phyloP scores from a whole-genome alignment of 2,888 invertebrate genomes.

The Lasioglossum oenotherae region DNA sequence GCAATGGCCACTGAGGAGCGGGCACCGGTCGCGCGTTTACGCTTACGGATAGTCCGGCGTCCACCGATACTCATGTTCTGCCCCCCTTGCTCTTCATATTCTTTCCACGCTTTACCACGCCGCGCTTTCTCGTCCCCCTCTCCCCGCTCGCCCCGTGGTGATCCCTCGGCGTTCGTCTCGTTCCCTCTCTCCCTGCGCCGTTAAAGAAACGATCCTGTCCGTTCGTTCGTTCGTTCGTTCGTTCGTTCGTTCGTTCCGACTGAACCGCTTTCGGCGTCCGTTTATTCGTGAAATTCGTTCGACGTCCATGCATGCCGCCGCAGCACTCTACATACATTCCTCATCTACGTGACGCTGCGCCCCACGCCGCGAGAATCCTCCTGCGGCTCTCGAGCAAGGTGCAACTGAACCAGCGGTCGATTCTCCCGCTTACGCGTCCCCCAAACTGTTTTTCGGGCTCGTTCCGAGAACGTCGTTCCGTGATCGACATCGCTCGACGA shows the following conservation, averaged over 20 bases:
- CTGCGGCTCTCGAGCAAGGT: constrained; percentile 29
- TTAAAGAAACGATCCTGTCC: constrained; percentile 38
- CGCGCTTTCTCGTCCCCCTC: constrained; percentile 10
- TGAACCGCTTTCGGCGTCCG: constrained; percentile 35
- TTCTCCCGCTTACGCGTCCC: not conserved
- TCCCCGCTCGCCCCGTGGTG: not conserved
- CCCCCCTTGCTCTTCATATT: constrained; percentile 29
- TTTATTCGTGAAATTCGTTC: constrained; percentile 57
- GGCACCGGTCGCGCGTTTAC: constrained; percentile 66
- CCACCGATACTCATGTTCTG: constrained; percentile 37
- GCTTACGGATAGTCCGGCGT: constrained; percentile 68
- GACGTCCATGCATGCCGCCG: constrained; percentile 31
- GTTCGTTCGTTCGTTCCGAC: constrained; percentile 2
- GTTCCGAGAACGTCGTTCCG: constrained; percentile 24
- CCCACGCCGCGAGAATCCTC: constrained; percentile 30
- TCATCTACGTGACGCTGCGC: constrained; percentile 45
- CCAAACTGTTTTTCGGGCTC: not conserved
- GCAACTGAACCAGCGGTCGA: constrained; percentile 22
- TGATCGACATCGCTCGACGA: constrained; percentile 27
- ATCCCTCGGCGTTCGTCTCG: not conserved
- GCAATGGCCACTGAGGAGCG: constrained; percentile 65
- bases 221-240: constrained; percentile 17
- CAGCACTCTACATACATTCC: constrained; percentile 32
- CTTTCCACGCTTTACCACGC: constrained; percentile 29
- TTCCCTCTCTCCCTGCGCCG: constrained; percentile 17